Conservation (phyloP, 2,797 vertebrate species). For the Podargus strigoides region DNA sequence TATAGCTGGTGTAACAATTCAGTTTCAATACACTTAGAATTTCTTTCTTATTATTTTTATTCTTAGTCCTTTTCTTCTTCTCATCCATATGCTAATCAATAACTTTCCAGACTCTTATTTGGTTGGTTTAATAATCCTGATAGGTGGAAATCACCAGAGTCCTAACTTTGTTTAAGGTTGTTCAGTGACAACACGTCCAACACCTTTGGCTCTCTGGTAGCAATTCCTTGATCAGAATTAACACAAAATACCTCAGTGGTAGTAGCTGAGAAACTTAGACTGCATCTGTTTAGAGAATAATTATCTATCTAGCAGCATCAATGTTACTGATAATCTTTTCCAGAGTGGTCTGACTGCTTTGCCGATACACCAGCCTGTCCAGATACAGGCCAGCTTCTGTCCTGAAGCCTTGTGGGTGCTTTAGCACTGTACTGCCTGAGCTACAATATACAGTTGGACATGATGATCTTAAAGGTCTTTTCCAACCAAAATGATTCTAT, state of each 20-base stretch:
- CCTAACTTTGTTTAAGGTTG: background rate
- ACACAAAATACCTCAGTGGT: background rate
- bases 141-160: background rate
- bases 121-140: background rate
- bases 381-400: background rate
- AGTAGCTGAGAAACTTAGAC: background rate
- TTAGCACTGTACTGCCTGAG: background rate
- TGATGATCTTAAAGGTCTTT: no score
- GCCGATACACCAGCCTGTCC: background rate
- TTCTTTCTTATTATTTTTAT: background rate
- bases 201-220: background rate
- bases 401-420: background rate
- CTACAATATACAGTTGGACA: no score
- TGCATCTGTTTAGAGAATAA: background rate
- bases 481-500: no score
- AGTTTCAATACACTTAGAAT: background rate
- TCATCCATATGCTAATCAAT: background rate
- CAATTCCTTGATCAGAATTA: background rate
- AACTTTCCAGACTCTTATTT: background rate
- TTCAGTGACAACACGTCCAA: background rate
- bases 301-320: background rate
- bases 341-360: background rate
- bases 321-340: background rate
- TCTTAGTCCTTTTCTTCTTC: background rate
- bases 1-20: background rate